Percentiles rank a stretch among this genome's conserved stretches.
These are phyloP conservation scores for Lasioglossum lativentre DNA, from an alignment of 2,888 invertebrate species.

Conservation along the genomic window DNA sequence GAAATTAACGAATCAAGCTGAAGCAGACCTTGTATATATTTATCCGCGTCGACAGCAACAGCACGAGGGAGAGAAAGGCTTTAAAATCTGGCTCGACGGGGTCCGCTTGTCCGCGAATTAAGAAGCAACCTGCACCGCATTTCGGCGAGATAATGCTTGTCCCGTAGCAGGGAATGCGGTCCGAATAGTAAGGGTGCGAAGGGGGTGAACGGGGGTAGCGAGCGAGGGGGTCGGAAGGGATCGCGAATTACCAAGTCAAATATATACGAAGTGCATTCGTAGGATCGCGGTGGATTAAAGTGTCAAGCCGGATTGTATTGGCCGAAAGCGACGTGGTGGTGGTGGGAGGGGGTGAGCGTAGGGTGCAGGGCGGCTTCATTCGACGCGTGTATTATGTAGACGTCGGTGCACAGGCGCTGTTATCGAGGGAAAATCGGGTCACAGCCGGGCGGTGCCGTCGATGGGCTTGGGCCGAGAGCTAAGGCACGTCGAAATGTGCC, in stretches of 20 bases:
- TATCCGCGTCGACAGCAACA: neutral
- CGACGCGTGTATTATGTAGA: slow-evolving; percentile 70
- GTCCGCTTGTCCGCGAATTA: slow-evolving; percentile 11
- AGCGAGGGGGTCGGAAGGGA: neutral
- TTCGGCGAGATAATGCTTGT: slow-evolving; percentile 6
- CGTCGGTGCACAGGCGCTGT: slow-evolving; percentile 59
- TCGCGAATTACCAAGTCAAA: slow-evolving; percentile 64
- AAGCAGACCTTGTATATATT: neutral
- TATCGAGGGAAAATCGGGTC: slow-evolving; percentile 70
- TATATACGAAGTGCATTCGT: slow-evolving; percentile 61
- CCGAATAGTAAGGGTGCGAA: neutral
- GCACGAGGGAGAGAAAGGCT: neutral
- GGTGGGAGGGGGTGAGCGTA: neutral
- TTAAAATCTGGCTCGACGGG: neutral
- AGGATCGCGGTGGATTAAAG: slow-evolving; percentile 66
- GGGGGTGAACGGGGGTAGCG: neutral
- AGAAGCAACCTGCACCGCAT: slow-evolving; percentile 21
- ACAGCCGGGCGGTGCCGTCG: slow-evolving; percentile 51
- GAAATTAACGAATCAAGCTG: neutral
- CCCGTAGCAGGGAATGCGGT: neutral
- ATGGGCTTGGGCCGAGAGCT: slow-evolving; percentile 54
- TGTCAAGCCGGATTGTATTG: slow-evolving; percentile 65
- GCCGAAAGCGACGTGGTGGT: slow-evolving; percentile 53
- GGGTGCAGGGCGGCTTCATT: slow-evolving; percentile 51
- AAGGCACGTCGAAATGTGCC: slow-evolving; percentile 67